Evolutionary conservation across 1,140 invertebrate genomes (phyloP).

Genomic region (Adelges cooleyi): DNA sequence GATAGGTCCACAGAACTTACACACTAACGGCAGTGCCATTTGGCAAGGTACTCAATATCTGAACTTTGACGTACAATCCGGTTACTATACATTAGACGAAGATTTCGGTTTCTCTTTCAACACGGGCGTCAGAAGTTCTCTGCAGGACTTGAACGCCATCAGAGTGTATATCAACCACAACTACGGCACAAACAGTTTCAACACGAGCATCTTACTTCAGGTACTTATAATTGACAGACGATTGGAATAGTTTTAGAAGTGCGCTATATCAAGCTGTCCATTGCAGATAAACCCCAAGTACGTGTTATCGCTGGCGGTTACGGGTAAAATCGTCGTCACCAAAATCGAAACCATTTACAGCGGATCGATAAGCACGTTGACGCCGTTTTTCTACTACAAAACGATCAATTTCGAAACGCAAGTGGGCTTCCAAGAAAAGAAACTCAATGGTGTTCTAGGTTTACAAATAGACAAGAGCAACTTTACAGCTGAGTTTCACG

Average conservation of each 20-base stretch:
- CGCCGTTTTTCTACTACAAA: conserved; percentile 22
- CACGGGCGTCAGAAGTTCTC: conserved; percentile 21
- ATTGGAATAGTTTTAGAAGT: neutral
- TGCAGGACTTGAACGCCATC: conserved; percentile 26
- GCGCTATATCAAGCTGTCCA: neutral
- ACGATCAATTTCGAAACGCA: neutral
- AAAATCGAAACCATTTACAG: conserved; percentile 19
- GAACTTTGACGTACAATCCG: conserved; percentile 17
- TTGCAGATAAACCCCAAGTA: conserved; percentile 17
- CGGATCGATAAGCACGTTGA: conserved; percentile 1
- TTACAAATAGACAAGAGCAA: conserved; percentile 12
- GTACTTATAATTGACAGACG: conserved; percentile 3
- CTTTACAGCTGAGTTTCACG: conserved; percentile 13
- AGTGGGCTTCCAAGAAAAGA: conserved; percentile 20
- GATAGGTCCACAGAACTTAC: conserved; percentile 2
- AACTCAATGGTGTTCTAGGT: neutral
- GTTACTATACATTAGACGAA: conserved; percentile 22
- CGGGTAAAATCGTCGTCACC: conserved; percentile 6
- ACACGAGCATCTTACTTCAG: conserved; percentile 23
- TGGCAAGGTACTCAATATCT: conserved; percentile 25
- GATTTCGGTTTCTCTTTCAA: conserved; percentile 19
- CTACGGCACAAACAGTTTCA: conserved; percentile 1
- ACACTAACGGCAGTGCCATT: conserved; percentile 25
- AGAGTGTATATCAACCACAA: conserved; percentile 20
- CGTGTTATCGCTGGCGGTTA: neutral